These are phyloP conservation scores for Cyprinodon variegatus DNA, from an alignment of 2,113 vertebrate genomes.

Conservation along the genomic window DNA sequence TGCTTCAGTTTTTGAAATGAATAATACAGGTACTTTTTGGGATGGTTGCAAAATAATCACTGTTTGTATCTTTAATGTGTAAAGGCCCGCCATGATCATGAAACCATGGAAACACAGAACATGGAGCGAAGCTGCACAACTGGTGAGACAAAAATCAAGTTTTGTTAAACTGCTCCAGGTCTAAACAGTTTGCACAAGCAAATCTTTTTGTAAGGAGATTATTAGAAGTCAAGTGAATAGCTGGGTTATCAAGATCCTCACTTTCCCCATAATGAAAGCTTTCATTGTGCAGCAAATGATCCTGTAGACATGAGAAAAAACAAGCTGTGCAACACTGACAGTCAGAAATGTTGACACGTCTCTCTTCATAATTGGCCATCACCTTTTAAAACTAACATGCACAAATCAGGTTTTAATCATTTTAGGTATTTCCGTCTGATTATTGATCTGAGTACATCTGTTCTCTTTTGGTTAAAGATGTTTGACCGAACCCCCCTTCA, in stretches of 20 bases:
- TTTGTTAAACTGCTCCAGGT: not conserved
- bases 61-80: conserved; percentile 1
- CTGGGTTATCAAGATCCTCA: not conserved
- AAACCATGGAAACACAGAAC: conserved; percentile 16
- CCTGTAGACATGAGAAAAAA: not conserved
- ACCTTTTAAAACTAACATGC: not conserved
- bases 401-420: not conserved
- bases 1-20: not conserved
- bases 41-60: conserved; percentile 1
- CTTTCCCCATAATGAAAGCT: not conserved
- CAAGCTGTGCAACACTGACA: not conserved
- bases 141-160: conserved; percentile 12
- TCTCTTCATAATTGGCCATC: not conserved
- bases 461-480: not conserved
- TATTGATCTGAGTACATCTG: not conserved
- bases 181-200: not conserved
- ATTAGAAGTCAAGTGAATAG: not conserved
- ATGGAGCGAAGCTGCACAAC: conserved; percentile 13
- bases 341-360: not conserved
- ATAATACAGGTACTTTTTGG: not conserved
- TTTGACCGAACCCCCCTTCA: not conserved
- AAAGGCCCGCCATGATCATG: conserved; percentile 11
- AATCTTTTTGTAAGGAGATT: not conserved
- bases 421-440: conserved; percentile 3
- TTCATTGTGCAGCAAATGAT: not conserved